Evolutionary conservation across 2,888 invertebrate species (phyloP).

Genomic region (Plagodis dolabraria): DNA sequence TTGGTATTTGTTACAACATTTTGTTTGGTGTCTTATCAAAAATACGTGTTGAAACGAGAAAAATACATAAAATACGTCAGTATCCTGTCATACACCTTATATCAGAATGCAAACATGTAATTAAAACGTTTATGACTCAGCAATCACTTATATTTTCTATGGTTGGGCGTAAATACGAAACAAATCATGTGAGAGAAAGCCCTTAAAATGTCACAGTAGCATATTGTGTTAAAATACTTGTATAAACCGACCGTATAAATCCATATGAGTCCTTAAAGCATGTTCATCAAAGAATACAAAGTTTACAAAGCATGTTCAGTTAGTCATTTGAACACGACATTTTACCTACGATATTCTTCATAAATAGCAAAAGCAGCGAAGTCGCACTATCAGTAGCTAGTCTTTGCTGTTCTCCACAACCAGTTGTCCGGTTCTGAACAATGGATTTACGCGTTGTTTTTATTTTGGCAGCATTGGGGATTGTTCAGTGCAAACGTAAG

Average conservation of each 20-base stretch:
- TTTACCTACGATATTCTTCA: conserved; percentile 38
- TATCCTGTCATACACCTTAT: conserved; percentile 22
- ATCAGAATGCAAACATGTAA: background rate
- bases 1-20: background rate
- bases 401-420: conserved; percentile 24
- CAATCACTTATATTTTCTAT: background rate
- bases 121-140: background rate
- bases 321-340: conserved; percentile 26
- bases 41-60: conserved; percentile 25
- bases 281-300: background rate
- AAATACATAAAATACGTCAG: conserved; percentile 25
- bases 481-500: conserved; percentile 36
- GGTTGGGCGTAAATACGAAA: too few relatives aligned
- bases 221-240: background rate
- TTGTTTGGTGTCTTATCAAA: background rate
- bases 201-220: background rate
- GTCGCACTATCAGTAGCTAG: conserved; percentile 38
- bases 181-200: background rate
- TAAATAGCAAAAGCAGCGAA: conserved; percentile 34
- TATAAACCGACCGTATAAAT: background rate
- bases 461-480: conserved; percentile 46
- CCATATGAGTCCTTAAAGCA: background rate
- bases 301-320: conserved; percentile 12
- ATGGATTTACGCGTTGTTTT: conserved; percentile 55
- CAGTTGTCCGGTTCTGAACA: conserved; percentile 40